phyloP scores from a whole-genome alignment of 2,888 invertebrate genomes.

The Brenthis daphne region DNA sequence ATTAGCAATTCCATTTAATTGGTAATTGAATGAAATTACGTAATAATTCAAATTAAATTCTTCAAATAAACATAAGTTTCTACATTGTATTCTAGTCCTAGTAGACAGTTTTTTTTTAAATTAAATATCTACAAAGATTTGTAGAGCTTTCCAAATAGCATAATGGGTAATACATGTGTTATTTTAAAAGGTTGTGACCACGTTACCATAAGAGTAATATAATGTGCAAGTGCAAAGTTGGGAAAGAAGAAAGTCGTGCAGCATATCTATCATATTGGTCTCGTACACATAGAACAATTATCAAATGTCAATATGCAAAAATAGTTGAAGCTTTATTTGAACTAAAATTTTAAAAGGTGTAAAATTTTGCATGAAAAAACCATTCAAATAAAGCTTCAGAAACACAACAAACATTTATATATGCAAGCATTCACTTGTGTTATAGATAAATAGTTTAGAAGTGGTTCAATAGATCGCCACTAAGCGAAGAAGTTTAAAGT shows the following conservation, averaged over 20 bases:
- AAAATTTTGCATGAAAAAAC: background rate
- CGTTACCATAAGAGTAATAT: slow-evolving; percentile 52
- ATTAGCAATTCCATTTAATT: slow-evolving; percentile 35
- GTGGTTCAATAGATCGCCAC: slow-evolving; percentile 48
- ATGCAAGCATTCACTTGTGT: slow-evolving; percentile 68
- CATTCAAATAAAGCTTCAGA: slow-evolving; percentile 53
- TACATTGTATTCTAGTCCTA: too few relatives aligned
- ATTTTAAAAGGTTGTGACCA: slow-evolving; percentile 39
- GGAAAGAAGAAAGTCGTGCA: slow-evolving; percentile 64
- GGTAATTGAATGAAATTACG: slow-evolving; percentile 25
- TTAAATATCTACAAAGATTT: background rate
- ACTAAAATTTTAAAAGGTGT: slow-evolving; percentile 6
- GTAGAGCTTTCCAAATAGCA: background rate
- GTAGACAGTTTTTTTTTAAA: background rate
- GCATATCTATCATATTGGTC: slow-evolving; percentile 74
- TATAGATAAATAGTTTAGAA: slow-evolving; percentile 50
- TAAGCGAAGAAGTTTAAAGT: slow-evolving; percentile 67
- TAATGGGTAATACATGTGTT: background rate
- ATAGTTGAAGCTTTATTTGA: slow-evolving; percentile 53
- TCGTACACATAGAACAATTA: slow-evolving; percentile 66
- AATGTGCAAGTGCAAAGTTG: slow-evolving; percentile 57
- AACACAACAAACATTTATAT: slow-evolving; percentile 51
- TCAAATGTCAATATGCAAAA: slow-evolving; percentile 52
- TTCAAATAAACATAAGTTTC: slow-evolving; percentile 1
- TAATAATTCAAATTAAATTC: slow-evolving; percentile 17